phyloP scores from a whole-genome alignment of 2,888 invertebrate genomes.

The Augiades crinisus region DNA sequence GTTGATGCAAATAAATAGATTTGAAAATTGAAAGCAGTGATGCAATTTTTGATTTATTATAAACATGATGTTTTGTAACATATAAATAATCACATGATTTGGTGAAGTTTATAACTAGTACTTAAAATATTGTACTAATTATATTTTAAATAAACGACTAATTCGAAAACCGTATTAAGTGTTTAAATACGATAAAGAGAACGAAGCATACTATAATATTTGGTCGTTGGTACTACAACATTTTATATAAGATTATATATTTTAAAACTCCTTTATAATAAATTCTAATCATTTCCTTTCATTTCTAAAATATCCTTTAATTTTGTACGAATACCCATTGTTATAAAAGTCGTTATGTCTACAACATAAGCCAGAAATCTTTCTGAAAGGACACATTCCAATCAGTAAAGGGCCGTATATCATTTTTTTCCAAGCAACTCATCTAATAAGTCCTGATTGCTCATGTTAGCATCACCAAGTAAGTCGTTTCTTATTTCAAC shows the following conservation, averaged over 20 bases:
- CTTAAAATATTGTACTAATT: neutral
- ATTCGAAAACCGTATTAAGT: too few relatives aligned
- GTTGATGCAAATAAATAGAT: neutral
- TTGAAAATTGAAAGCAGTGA: neutral
- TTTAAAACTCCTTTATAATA: too few relatives aligned
- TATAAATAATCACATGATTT: neutral
- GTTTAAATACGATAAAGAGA: too few relatives aligned
- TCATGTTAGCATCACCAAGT: conserved; percentile 62
- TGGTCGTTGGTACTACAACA: too few relatives aligned
- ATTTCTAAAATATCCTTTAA: too few relatives aligned
- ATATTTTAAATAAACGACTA: neutral
- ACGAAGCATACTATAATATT: too few relatives aligned
- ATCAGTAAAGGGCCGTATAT: conserved; percentile 40
- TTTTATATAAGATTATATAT: too few relatives aligned
- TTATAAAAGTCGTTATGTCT: neutral
- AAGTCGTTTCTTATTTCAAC: conserved; percentile 47
- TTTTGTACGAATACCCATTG: neutral
- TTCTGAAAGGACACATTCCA: neutral
- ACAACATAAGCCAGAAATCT: neutral
- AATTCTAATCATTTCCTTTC: neutral
- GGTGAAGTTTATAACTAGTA: neutral
- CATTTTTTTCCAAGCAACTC: conserved; percentile 72
- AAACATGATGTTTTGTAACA: neutral
- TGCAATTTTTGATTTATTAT: neutral
- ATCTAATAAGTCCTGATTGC: conserved; percentile 66